Evolutionary conservation across 1,140 invertebrate genomes (phyloP), one percentile per base, ranked within the genome.

Genomic region (Zaprionus capensis): DNA sequence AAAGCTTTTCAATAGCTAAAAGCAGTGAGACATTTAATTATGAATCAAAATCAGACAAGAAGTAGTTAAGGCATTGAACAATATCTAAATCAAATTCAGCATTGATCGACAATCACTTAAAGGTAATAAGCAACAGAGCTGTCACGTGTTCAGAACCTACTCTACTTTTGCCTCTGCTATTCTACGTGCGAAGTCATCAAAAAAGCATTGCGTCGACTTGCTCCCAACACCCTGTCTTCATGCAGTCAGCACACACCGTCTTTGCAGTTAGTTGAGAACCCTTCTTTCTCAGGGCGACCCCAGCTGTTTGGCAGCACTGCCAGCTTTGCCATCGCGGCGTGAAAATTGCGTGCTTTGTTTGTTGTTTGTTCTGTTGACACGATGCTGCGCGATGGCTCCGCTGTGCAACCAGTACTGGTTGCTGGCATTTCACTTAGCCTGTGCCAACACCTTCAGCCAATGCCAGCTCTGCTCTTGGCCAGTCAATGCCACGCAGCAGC

Each of bases 321-420:
- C n/a, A 17, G 58, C 64, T 73, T 77, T 44, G 31, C 68, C 65
- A 55, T 78, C 82, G 82, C 82, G 74, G 67, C 63, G 79, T 86
- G 78, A 84, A 84, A 84, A 84, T 86, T 77, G 82, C 70, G 31
- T 59, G 71, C 71, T 86, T 82, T 84, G 79, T 82, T 86, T 78
- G 81, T 65, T 84, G 81, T 84, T 85, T 84, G 81, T 84, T 84
- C 81, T 71, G 78, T 68, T 80, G 82, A 85, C 82, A 81, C 51
- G 75, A 51, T 68, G 64, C 71, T 71, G 44, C 57, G 36, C 62
- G 36, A 41, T 63, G 41, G 36, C 55, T 69, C 26, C 26, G 38
- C 41, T 17, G 51, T 74, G 44, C 53, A 65, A 14, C 20, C 20
- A 4, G 22, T 22, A 7, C n/a, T 28, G 31, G 17, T 59, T 51